Percentiles rank a stretch among this genome's conserved stretches.
phyloP scores from a whole-genome alignment of 2,797 vertebrate species.

The Danio tinwini region DNA sequence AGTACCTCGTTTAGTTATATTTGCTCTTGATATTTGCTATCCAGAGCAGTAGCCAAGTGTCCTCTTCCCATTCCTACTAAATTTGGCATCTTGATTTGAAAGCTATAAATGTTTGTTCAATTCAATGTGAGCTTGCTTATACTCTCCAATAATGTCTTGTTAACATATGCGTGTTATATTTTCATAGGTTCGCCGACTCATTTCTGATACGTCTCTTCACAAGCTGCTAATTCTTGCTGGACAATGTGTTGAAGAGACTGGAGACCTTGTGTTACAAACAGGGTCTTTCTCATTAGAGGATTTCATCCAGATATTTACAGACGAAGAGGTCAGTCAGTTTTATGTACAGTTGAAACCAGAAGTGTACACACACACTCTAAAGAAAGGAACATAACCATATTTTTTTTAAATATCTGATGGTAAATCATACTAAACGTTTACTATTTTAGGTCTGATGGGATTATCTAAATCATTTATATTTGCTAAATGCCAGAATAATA shows the following conservation, averaged over 20 bases:
- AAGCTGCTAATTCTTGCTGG: constrained; percentile 91
- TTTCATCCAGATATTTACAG: constrained; percentile 85
- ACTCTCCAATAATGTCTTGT: not conserved
- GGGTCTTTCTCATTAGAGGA: constrained; percentile 86
- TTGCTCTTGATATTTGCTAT: constrained; percentile 13
- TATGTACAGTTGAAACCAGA: no score
- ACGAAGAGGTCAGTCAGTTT: constrained; percentile 86
- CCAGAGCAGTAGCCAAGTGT: not conserved
- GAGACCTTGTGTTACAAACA: constrained; percentile 88
- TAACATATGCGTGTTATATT: not conserved
- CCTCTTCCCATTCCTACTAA: not conserved
- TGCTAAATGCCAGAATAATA: no score
- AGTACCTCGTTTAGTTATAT: not conserved
- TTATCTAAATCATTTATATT: no score
- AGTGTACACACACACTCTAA: no score
- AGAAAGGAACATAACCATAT: no score
- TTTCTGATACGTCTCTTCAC: constrained; percentile 83
- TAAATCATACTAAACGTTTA: no score
- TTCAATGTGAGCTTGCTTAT: not conserved
- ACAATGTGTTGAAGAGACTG: constrained; percentile 85
- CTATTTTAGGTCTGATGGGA: no score
- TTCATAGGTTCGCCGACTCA: constrained; percentile 84
- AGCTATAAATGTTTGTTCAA: not conserved
- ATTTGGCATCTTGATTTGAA: not conserved
- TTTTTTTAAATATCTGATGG: no score